Evolutionary conservation across 2,113 vertebrate species (phyloP).

Genomic region (Cryptotis parvus): DNA sequence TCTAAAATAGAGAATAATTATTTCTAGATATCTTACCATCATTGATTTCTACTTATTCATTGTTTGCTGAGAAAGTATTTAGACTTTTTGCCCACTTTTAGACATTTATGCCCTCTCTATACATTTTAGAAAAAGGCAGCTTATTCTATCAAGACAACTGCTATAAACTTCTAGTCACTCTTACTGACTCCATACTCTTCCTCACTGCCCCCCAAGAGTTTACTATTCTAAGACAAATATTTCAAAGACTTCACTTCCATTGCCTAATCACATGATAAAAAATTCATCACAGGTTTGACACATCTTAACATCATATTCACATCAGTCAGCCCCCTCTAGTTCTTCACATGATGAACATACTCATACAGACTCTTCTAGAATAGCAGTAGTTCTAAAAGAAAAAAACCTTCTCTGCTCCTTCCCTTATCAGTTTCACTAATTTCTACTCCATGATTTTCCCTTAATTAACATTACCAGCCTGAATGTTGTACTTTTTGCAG

Average conservation of each 20-base stretch:
- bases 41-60: neutral
- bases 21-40: too few species aligned
- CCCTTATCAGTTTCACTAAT: neutral
- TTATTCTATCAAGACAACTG: neutral
- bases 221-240: neutral
- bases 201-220: neutral
- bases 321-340: neutral
- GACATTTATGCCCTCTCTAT: neutral
- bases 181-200: neutral
- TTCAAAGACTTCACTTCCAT: neutral
- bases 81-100: too few species aligned
- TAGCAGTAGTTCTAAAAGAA: neutral
- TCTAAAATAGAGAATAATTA: too few species aligned
- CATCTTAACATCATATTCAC: too few species aligned
- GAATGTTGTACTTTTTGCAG: neutral
- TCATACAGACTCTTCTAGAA: neutral
- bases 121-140: neutral
- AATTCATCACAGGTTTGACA: neutral
- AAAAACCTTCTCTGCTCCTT: neutral
- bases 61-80: neutral
- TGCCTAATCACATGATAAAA: conserved; percentile 8
- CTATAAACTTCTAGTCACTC: neutral
- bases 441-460: neutral
- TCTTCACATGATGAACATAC: neutral
- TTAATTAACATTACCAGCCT: neutral